Base-by-base conservation (phyloP, 2,888 invertebrate species). In the Orgyia antiqua region DNA sequence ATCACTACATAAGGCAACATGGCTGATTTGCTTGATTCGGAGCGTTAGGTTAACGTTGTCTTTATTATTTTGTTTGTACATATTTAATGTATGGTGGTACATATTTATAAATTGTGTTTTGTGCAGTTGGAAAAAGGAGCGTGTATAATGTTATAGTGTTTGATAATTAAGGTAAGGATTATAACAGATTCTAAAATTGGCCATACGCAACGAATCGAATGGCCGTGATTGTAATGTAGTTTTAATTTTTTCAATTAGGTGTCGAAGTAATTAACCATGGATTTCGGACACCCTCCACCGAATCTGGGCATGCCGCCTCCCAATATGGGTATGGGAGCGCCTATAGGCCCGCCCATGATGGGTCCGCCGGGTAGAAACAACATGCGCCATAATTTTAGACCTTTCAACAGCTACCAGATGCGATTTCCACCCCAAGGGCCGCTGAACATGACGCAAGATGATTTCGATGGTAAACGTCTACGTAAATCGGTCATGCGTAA, bases 401-500 rank as follows among this genome's bases (percentile, higher is more conserved):
- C 82, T 55, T 86, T 75, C 68, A 77, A n/a, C n/a, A n/a, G 73
- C 65, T 80, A 83, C 60, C 84, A 86, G 66, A 76, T 84, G 77
- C 80, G 87, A 45, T 84, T 86, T 54, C 84, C 86, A 51, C 78
- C 86, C 46, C 82, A 82, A 62, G 84, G 86, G 46, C 84, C 86
- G 7, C 88, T 92, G 86, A 91, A 91, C 29, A 92, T 92, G 92
- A 91, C 92, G 25, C 90, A 94, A 62, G 94, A 94, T 63, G 97
- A 97, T 77, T 97, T 97, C 70, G 98, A 98, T 88, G 98, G 98
- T 37, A 97, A 98, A 87, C 90, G 97, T 46, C 89, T 98, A 58
- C 88, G 98, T 61, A 98, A 98, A 87, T 96, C 97, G 52, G 96
- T 98, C 45, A 97, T 98, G 92, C 89, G 98, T 53, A 98, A 98